These are phyloP conservation scores for Callithrix jacchus DNA, from an alignment of 2,113 vertebrate genomes.

Conservation along the genomic window DNA sequence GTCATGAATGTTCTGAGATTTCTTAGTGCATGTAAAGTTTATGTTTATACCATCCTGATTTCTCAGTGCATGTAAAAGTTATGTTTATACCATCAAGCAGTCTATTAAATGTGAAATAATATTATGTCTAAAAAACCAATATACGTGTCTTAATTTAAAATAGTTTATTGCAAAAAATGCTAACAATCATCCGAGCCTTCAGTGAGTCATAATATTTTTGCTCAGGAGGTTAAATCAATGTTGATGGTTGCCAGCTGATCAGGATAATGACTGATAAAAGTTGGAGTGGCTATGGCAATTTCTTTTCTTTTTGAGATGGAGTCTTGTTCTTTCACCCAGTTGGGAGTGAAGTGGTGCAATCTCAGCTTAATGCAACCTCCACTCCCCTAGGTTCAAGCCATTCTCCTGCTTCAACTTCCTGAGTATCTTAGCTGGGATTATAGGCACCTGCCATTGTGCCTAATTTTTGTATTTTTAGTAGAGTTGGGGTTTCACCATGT, in stretches of 20 bases:
- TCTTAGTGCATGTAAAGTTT: neutral
- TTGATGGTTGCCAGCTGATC: neutral
- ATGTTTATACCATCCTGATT: neutral
- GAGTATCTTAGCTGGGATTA: too few relatives aligned
- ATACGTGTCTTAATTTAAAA: neutral
- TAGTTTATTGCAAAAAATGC: neutral
- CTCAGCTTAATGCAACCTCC: too few relatives aligned
- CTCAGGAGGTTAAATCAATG: neutral
- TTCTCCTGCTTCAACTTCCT: too few relatives aligned
- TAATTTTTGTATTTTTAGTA: too few relatives aligned
- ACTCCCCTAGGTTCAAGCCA: too few relatives aligned
- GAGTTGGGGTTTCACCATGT: too few relatives aligned
- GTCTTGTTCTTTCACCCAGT: too few relatives aligned
- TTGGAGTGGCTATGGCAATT: neutral
- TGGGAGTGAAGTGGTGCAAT: too few relatives aligned
- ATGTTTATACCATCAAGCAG: too few relatives aligned
- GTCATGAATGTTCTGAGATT: neutral
- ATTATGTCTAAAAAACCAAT: neutral
- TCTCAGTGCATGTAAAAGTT: too few relatives aligned
- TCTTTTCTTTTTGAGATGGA: neutral
- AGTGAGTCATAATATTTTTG: neutral
- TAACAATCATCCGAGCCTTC: neutral
- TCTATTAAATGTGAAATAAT: neutral
- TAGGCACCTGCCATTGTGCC: too few relatives aligned
- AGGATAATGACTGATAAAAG: neutral